Evolutionary conservation across 2,797 vertebrate genomes (phyloP).

Genomic region (Natrix natrix): DNA sequence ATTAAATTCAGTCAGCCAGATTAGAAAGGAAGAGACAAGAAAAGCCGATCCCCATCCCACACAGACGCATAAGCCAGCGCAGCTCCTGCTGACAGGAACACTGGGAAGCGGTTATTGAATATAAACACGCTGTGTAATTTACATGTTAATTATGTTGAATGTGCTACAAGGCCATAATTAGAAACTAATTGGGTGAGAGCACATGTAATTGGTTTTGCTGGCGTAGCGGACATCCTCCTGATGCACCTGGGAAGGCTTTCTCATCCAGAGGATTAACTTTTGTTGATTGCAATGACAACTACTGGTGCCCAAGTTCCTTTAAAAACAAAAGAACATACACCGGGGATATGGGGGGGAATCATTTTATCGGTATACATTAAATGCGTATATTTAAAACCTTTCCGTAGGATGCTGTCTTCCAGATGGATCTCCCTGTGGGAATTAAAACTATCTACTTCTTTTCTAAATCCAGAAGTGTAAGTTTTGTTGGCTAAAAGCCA

Average conservation of each 20-base stretch:
- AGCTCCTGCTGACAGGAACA: constrained; percentile 39
- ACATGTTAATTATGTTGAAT: constrained; percentile 80
- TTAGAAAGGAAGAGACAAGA: constrained; percentile 43
- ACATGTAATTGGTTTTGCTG: constrained; percentile 73
- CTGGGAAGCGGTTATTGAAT: constrained; percentile 72
- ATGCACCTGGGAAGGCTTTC: constrained; percentile 57
- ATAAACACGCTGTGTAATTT: constrained; percentile 78
- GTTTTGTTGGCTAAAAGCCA: neutral
- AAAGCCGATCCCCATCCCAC: constrained; percentile 34
- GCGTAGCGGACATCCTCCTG: constrained; percentile 41
- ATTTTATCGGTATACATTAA: neutral
- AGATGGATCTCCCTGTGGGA: neutral
- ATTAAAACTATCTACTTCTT: neutral
- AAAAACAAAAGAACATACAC: neutral
- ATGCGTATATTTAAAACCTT: neutral
- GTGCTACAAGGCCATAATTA: constrained; percentile 75
- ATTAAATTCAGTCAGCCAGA: constrained; percentile 42
- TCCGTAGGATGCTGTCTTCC: neutral
- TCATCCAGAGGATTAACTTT: constrained; percentile 31
- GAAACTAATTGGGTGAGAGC: constrained; percentile 78
- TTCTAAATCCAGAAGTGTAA: neutral
- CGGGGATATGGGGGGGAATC: neutral
- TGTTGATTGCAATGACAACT: neutral
- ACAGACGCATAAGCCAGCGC: neutral
- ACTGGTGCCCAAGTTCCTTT: neutral